Evolutionary conservation across 2,888 invertebrate species (phyloP), one percentile per base, ranked within the genome.

Genomic region (Sericinus montela): DNA sequence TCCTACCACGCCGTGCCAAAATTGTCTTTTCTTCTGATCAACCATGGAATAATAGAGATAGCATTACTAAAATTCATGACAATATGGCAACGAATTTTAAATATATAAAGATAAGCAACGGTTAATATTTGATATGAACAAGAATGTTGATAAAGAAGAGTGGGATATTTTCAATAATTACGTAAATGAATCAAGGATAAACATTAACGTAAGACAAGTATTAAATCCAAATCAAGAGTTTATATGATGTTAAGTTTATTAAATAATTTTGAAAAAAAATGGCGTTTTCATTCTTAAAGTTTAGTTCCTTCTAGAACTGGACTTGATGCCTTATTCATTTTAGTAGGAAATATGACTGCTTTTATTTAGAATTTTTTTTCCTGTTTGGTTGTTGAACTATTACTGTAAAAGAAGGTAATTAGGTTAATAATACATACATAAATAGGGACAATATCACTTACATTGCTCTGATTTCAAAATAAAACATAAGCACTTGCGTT

Each of bases 131-230:
- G 39, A 45, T 29, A 66, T 78, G 41, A 74, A 75, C 42, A 63
- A 56, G 56, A 80, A 77, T 52, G 38, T 52, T 37, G 65, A 76
- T 38, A 54, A 63, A 50, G 35, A 62, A 14, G 67, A 83, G 64
- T 93, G 92, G 92, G 64, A 67, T 50, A 84, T 80, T 3, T 93
- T 91, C 67, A 70, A 80, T 14, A 72, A 83, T 41, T 97, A 95
- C 77, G 78, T 95, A 36, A 75, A 84, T 43, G 88, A 90, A 60
- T 94, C 95, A 28, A 92, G 99, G 69, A 95, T 99, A 47, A 99
- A 99, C 87, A 91, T 99, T 58, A 99, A 98, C 90, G 93, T 98
- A 6, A 88, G 98, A 69, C 98, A 98, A 87, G 98, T 98, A 29
- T 83, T 96, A 64, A 88, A 90, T 72, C 79, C 87, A 62, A 92